Evolutionary conservation across 2,113 vertebrate genomes (phyloP).

Genomic region (Apistogramma diplotaenia): DNA sequence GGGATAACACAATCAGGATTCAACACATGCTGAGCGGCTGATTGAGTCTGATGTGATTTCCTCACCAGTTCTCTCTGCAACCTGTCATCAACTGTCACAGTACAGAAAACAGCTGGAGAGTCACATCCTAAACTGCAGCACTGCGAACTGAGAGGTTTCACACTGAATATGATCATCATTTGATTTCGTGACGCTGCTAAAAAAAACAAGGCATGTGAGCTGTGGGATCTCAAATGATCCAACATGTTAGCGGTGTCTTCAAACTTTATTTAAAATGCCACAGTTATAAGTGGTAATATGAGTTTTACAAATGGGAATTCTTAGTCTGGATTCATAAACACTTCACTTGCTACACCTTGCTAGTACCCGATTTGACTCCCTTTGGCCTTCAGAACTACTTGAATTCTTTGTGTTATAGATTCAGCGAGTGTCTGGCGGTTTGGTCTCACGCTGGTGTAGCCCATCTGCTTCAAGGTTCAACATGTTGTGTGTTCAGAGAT

Average conservation of each 20-base stretch:
- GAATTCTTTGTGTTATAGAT: too few species aligned
- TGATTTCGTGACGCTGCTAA: not conserved
- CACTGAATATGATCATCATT: not conserved
- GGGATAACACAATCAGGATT: constrained; percentile 21
- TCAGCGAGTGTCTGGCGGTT: too few species aligned
- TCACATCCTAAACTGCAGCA: constrained; percentile 17
- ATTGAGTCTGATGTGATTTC: constrained; percentile 26
- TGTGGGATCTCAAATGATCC: not conserved
- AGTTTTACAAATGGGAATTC: not conserved
- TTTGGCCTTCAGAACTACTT: too few species aligned
- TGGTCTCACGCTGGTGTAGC: too few species aligned
- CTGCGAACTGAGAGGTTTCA: not conserved
- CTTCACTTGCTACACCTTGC: too few species aligned
- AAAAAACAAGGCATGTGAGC: not conserved
- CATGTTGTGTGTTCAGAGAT: too few species aligned
- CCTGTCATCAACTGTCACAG: constrained; percentile 16
- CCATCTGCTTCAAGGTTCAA: too few species aligned
- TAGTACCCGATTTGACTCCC: too few species aligned
- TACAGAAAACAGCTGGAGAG: constrained; percentile 30
- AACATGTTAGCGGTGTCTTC: not conserved
- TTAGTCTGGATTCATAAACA: not conserved
- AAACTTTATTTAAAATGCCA: not conserved
- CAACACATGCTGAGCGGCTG: constrained; percentile 21
- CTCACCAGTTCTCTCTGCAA: constrained; percentile 14
- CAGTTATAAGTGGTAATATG: not conserved